Evolutionary conservation across 2,888 invertebrate species (phyloP), one percentile per base, ranked within the genome.

Genomic region (Tillus elongatus): DNA sequence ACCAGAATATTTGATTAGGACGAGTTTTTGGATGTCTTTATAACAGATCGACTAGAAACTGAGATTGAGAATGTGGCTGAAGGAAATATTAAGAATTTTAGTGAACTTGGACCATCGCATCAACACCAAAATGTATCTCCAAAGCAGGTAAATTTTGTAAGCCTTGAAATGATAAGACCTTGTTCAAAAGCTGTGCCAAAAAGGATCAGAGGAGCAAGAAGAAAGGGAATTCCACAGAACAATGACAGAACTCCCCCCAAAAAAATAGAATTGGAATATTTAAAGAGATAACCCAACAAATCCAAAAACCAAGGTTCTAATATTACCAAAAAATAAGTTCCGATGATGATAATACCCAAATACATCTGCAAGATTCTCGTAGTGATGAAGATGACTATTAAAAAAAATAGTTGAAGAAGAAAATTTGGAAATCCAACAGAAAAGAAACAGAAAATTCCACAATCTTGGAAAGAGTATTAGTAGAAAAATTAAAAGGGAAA

Each of bases 1-100:
- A 11, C 29, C 15, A 36, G 39, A 19, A 39, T 39, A 36, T 40
- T 37, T 15, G 31, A 26, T 34, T 33, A 40, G n/a, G 37, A 40
- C 16, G 37, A 37, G 27, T 41, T 39, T 24, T 36, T 39, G 15
- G 28, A 33, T 30, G 36, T 36, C 9, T 41, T 39, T n/a, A n/a
- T n/a, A n/a, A n/a, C n/a, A n/a, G n/a, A n/a, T n/a, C n/a, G n/a
- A n/a, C n/a, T n/a, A n/a, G n/a, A n/a, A n/a, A n/a, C n/a, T n/a
- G n/a, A n/a, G n/a, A n/a, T n/a, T n/a, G n/a, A n/a, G n/a, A n/a
- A n/a, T n/a, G n/a, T n/a, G n/a, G n/a, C n/a, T n/a, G n/a, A n/a
- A n/a, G n/a, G n/a, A n/a, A n/a, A n/a, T n/a, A n/a, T n/a, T n/a
- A n/a, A n/a, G n/a, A n/a, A n/a, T n/a, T n/a, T n/a, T n/a, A n/a